Evolutionary conservation across 2,888 invertebrate genomes (phyloP).

Genomic region (Trichogramma dendrolimi): DNA sequence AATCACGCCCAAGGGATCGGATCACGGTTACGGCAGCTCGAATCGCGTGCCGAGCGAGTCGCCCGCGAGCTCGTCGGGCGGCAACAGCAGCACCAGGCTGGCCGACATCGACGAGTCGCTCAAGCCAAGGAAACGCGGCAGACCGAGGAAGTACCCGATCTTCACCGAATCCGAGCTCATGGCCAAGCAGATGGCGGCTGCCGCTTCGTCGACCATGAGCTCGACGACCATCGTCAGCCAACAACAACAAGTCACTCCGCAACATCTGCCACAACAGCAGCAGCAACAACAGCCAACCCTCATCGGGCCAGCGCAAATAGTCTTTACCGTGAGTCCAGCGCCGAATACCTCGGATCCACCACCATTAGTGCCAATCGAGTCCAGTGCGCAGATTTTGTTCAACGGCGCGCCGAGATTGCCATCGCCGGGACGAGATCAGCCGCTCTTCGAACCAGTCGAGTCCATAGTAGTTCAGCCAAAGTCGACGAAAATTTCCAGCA

Average conservation of each 20-base stretch:
- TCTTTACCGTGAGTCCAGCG: too few species aligned
- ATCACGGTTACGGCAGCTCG: constrained; percentile 2
- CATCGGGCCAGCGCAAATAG: too few species aligned
- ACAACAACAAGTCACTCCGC: neutral
- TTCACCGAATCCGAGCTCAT: constrained; percentile 18
- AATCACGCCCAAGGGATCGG: constrained; percentile 20
- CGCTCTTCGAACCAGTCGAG: constrained; percentile 8
- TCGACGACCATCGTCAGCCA: too few species aligned
- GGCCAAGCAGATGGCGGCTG: constrained; percentile 7
- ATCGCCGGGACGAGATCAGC: neutral
- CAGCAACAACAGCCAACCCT: too few species aligned
- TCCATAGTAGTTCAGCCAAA: constrained; percentile 4
- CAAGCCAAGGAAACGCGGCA: constrained; percentile 8
- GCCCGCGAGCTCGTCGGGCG: neutral
- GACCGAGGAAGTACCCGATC: constrained; percentile 23
- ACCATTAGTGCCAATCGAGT: too few species aligned
- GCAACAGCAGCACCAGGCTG: neutral
- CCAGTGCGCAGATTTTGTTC: too few species aligned
- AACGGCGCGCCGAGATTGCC: too few species aligned
- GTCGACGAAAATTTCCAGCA: too few species aligned
- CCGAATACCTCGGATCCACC: too few species aligned
- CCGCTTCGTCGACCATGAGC: neutral
- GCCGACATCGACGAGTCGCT: neutral
- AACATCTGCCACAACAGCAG: too few species aligned
- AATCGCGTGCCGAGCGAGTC: constrained; percentile 3